phyloP scores from a whole-genome alignment of 2,888 invertebrate species.

The Mamestra brassicae region DNA sequence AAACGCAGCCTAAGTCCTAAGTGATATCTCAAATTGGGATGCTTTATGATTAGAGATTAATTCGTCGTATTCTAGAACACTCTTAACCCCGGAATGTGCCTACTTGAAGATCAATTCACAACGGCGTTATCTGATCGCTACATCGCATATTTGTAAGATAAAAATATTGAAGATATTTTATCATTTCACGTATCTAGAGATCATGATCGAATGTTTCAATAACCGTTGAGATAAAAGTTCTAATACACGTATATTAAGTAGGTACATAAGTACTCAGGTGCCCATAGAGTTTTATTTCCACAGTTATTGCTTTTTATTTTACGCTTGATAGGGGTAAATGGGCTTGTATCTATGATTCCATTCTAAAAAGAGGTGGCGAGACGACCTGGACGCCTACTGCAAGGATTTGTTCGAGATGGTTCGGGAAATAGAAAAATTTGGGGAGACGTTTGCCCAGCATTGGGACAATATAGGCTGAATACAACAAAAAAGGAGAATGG shows the following conservation, averaged over 20 bases:
- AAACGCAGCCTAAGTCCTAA: too few relatives aligned
- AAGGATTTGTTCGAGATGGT: too few relatives aligned
- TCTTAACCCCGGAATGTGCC: not conserved
- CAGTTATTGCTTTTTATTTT: not conserved
- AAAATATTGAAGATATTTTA: conserved; percentile 2
- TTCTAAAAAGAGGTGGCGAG: too few relatives aligned
- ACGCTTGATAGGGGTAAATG: not conserved
- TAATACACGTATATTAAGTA: not conserved
- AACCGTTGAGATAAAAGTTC: conserved; percentile 15
- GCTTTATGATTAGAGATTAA: too few relatives aligned
- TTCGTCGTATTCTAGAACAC: not conserved
- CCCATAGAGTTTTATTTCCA: not conserved
- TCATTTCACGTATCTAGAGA: conserved; percentile 5
- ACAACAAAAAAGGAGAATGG: too few relatives aligned
- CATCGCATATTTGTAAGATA: not conserved
- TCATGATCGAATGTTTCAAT: conserved; percentile 12
- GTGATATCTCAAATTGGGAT: too few relatives aligned
- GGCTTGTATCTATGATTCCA: too few relatives aligned
- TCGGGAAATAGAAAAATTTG: too few relatives aligned
- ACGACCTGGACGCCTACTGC: not conserved
- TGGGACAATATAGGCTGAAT: too few relatives aligned
- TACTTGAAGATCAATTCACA: not conserved
- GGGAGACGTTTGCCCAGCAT: too few relatives aligned
- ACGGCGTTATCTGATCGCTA: not conserved
- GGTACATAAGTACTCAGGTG: not conserved